Percentiles rank a stretch among this genome's conserved stretches.
phyloP scores from a whole-genome alignment of 2,113 vertebrate species.

The Coryphaenoides rupestris region DNA sequence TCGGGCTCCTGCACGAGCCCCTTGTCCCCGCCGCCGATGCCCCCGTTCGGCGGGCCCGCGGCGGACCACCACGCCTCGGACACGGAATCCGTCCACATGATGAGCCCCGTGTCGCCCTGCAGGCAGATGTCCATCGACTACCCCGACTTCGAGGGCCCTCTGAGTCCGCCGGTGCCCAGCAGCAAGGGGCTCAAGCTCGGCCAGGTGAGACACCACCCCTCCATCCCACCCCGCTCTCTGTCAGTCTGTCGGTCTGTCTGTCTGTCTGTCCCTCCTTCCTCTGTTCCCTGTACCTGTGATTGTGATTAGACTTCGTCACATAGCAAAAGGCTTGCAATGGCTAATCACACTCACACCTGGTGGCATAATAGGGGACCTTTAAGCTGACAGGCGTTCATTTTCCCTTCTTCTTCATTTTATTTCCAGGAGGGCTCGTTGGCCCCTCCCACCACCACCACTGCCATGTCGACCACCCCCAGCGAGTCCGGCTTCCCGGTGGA shows the following conservation, averaged over 20 bases:
- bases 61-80: slow-evolving; percentile 58
- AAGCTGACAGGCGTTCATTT: neutral
- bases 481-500: slow-evolving; percentile 50
- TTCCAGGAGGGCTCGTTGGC: slow-evolving; percentile 36
- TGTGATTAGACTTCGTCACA: too few relatives aligned
- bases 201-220: slow-evolving; percentile 87
- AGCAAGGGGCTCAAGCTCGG: slow-evolving; percentile 50
- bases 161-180: slow-evolving; percentile 59
- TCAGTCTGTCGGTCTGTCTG: slow-evolving; percentile 25
- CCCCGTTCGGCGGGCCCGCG: slow-evolving; percentile 25
- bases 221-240: slow-evolving; percentile 15
- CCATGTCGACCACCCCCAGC: slow-evolving; percentile 4
- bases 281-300: too few relatives aligned
- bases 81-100: slow-evolving; percentile 55
- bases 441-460: slow-evolving; percentile 6
- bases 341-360: too few relatives aligned
- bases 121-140: slow-evolving; percentile 90
- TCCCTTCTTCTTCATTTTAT: neutral
- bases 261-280: neutral
- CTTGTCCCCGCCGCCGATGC: slow-evolving; percentile 46
- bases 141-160: slow-evolving; percentile 73
- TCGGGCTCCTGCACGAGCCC: slow-evolving; percentile 46
- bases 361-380: too few relatives aligned
- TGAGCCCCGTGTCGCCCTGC: slow-evolving; percentile 76
- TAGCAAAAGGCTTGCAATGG: too few relatives aligned